phyloP scores from a whole-genome alignment of 2,888 invertebrate species.

The Agriopis aurantiaria region DNA sequence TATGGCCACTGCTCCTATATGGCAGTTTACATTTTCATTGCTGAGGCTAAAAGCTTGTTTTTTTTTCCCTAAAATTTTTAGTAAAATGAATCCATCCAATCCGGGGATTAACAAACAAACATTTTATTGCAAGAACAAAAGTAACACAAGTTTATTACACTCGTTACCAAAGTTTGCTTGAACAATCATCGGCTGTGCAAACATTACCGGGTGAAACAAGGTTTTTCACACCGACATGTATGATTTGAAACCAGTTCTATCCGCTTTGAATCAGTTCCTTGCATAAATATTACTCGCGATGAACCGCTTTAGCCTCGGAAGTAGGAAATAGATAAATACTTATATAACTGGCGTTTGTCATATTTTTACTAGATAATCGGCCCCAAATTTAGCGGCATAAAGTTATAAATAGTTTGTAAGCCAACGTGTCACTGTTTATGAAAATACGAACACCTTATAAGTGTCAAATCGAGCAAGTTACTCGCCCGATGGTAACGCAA shows the following conservation, averaged over 20 bases:
- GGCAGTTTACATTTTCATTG: too few species aligned
- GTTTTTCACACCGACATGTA: constrained; percentile 37
- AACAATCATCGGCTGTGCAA: constrained; percentile 39
- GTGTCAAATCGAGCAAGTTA: too few species aligned
- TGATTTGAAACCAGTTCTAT: constrained; percentile 21
- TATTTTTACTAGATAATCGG: not conserved
- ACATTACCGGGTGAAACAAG: constrained; percentile 36
- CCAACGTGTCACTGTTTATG: too few species aligned
- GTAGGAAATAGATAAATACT: constrained; percentile 23
- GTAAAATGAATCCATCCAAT: not conserved
- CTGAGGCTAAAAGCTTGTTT: too few species aligned
- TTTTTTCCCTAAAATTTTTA: too few species aligned
- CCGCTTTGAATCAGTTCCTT: constrained; percentile 39
- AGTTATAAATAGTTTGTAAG: not conserved
- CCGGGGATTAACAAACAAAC: constrained; percentile 6
- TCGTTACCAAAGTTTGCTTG: constrained; percentile 30
- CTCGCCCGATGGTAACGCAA: too few species aligned
- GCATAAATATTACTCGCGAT: constrained; percentile 29
- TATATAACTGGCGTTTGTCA: constrained; percentile 2
- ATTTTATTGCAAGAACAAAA: constrained; percentile 18
- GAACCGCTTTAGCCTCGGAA: constrained; percentile 38
- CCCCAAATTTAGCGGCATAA: not conserved
- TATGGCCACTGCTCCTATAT: too few species aligned
- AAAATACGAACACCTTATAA: too few species aligned
- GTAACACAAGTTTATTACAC: constrained; percentile 41